Base-by-base conservation (phyloP, 2,797 vertebrate genomes). In the Chaunax sp. region DNA sequence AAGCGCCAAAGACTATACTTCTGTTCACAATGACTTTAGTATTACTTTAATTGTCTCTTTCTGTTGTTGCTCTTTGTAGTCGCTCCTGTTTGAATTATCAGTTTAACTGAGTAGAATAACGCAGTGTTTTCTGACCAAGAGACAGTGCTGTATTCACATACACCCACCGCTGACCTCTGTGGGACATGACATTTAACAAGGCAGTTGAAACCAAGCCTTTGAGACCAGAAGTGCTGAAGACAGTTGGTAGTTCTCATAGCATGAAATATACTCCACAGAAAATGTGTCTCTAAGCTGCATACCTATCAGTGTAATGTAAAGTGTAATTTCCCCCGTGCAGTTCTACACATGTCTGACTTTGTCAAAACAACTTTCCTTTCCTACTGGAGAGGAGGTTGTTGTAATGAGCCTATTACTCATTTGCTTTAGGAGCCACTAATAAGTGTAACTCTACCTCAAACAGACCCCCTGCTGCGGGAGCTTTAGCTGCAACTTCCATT, bases 381-480 rank as follows among this genome's bases (percentile, higher is more conserved):
- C 72, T 53, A 49, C 43, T 44, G 46, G 20, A 45, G 25, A 62
- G 40, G n/a, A 77, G 23, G 6, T 23, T 69, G 70, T 79, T 77
- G 52, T 82, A 87, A 85, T 89, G 80, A 85, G 68, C 41, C 52
- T 18, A n/a, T 44, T 51, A 20, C 56, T 75, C 40, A 75, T 77
- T 62, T 73, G 40, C 30, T 68, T 61, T 45, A 59, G 44, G 53
- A 81, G 67, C 60, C 23, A 64, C 64, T 84, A 75, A 86, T 86
- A 70, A 89, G 63, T 14, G 1, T 20, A 40, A 46, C 40, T 63
- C 54, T 67, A 59, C 50, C 69, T 76, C 49, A 78, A 71, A 63
- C 59, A 72, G 59, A 69, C 59, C 60, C 40, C 75, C 72, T 55
- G 19, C 71, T 72, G 77, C 63, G 78, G 19, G 33, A 69, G 63